Evolutionary conservation across 2,888 invertebrate genomes (phyloP), one percentile per base, ranked within the genome.

Genomic region (Gastracanthus pulcherrimus): DNA sequence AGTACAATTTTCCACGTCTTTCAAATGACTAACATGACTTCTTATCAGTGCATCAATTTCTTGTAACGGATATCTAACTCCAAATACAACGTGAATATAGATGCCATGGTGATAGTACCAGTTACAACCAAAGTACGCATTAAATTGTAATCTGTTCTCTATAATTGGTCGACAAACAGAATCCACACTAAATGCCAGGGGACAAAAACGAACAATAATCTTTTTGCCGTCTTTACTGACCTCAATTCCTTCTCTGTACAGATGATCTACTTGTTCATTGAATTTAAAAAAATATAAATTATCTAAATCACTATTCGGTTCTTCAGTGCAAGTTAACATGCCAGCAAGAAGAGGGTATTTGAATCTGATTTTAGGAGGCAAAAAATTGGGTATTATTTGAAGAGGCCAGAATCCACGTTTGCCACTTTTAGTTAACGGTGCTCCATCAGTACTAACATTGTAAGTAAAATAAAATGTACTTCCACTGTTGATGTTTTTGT

Each of bases 321-420:
- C 67, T 31, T 45, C 41, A 23, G 41, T 29, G 5, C 23, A 23
- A 4, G 9, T 16, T 23, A 45, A 45, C 6, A 45, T 29, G 29
- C 29, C 67, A 45, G 1, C 2, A 13, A 67, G 7, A 6, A 67
- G 9, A 6, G 26, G 1, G 13, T 23, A 45, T 16, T 19, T 29
- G 38, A 26, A 71, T 16, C 36, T 71, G 2, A 71, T 16, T 58
- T 71, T 69, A 2, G 9, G 31, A 3, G 69, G 34, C 9, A 69
- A 19, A 34, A 34, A 19, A n/a, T n/a, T n/a, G 41, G 16, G 41
- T 13, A 16, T 38, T 23, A 38, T 2, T 58, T 71, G 71, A 6
- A 71, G 26, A 19, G 71, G 36, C 71, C 71, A 71, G 11, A 71
- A 71, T 13, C 23, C 58, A 26, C 16, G 58, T 58, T 71, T 71